A percentile compares a stretch with the other conserved stretches of the same genome.
These are phyloP conservation scores for Ageneiosus marmoratus DNA, from an alignment of 2,113 vertebrate species.

Conservation along the genomic window DNA sequence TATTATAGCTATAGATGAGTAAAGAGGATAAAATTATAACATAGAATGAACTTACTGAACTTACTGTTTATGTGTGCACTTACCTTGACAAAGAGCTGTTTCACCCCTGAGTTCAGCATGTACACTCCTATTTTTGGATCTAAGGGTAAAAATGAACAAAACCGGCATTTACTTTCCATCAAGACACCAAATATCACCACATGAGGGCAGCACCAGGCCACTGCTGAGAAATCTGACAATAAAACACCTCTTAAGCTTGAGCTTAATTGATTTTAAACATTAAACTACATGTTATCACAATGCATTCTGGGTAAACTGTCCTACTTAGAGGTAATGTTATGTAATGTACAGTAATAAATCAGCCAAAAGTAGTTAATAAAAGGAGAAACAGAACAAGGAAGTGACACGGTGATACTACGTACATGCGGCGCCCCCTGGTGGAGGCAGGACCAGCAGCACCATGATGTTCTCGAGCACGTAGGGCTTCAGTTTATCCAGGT, in stretches of 20 bases:
- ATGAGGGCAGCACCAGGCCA: slow-evolving; percentile 22
- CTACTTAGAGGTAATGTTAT: not conserved
- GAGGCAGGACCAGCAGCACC: slow-evolving; percentile 83
- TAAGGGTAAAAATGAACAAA: slow-evolving; percentile 52
- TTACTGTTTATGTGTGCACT: slow-evolving; percentile 35
- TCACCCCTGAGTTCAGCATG: slow-evolving; percentile 88
- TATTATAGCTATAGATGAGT: too few relatives aligned
- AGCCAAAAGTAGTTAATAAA: too few relatives aligned
- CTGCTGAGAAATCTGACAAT: too few relatives aligned
- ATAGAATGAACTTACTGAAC: not conserved
- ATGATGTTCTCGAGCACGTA: slow-evolving; percentile 92
- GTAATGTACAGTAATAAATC: not conserved
- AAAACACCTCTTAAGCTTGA: too few relatives aligned
- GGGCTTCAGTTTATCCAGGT: slow-evolving; percentile 89
- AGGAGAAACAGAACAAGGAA: not conserved
- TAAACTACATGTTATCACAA: not conserved
- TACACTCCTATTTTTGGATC: slow-evolving; percentile 84
- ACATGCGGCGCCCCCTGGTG: slow-evolving; percentile 59
- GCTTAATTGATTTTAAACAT: not conserved
- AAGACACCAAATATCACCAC: not conserved
- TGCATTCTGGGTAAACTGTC: not conserved
- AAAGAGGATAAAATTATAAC: not conserved
- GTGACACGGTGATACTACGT: slow-evolving; percentile 34
- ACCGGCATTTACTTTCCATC: not conserved
- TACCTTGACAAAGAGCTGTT: slow-evolving; percentile 89